A percentile compares a stretch with the other conserved stretches of the same genome.
These are phyloP conservation scores for Trachops cirrhosus DNA, from an alignment of 2,797 vertebrate species.

Conservation along the genomic window DNA sequence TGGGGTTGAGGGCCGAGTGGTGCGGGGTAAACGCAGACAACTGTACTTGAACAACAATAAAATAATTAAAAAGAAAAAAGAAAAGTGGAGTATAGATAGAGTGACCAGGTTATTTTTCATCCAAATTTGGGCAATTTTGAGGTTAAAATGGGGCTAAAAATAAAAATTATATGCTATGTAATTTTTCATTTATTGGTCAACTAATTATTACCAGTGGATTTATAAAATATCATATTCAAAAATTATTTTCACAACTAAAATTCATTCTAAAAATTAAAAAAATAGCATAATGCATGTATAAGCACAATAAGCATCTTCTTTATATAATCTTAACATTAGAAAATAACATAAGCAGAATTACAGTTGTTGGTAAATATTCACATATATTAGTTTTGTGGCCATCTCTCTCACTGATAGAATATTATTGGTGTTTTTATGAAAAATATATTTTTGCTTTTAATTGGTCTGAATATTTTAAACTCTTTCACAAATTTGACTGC, in stretches of 20 bases:
- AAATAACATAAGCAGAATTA: not conserved
- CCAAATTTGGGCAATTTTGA: not conserved
- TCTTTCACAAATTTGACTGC: not conserved
- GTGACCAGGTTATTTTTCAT: not conserved
- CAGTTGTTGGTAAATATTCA: not conserved
- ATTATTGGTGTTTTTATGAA: not conserved
- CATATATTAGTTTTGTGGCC: not conserved
- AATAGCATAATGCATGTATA: not conserved
- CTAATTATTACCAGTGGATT: not conserved
- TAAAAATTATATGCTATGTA: not conserved
- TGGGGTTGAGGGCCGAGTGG: too few relatives aligned
- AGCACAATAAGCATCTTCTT: not conserved
- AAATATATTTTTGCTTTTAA: not conserved
- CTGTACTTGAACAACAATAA: too few relatives aligned
- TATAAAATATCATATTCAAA: not conserved
- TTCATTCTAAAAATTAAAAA: not conserved
- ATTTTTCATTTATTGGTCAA: not conserved
- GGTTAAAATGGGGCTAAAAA: not conserved
- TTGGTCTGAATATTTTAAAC: not conserved
- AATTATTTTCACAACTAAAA: constrained; percentile 7
- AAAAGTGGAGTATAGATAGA: not conserved
- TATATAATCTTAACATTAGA: not conserved
- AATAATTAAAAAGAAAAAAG: too few relatives aligned
- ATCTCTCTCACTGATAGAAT: not conserved
- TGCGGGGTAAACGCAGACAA: too few relatives aligned